Conservation (phyloP, 2,113 vertebrate species). For the Grantiella picta region DNA sequence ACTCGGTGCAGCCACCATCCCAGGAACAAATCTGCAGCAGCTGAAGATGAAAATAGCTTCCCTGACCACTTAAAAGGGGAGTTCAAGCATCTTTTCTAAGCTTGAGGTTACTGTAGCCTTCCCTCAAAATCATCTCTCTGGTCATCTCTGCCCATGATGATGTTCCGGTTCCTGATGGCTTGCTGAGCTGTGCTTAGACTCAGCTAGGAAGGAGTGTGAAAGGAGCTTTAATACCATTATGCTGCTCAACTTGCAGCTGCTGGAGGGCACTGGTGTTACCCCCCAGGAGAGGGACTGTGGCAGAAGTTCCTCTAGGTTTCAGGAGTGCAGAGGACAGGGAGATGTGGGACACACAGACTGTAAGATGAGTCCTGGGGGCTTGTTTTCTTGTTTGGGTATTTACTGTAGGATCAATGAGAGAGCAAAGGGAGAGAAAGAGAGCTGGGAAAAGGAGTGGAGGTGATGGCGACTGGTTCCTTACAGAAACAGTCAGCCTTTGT, state of each 20-base stretch:
- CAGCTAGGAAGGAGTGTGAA: not conserved
- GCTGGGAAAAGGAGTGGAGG: not conserved
- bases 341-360: not conserved
- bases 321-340: not conserved
- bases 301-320: not conserved
- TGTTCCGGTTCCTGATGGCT: not conserved
- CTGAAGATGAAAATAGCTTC: constrained; percentile 61
- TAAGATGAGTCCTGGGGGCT: not conserved
- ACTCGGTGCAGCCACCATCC: constrained; percentile 32
- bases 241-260: not conserved
- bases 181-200: not conserved
- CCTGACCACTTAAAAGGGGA: constrained; percentile 1
- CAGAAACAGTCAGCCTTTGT: not conserved
- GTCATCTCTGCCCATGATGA: not conserved
- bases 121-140: not conserved
- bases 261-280: not conserved
- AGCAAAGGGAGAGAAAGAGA: not conserved
- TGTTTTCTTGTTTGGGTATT: not conserved
- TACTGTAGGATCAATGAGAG: not conserved
- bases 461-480: not conserved
- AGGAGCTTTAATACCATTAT: not conserved
- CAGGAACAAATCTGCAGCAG: constrained; percentile 46
- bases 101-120: not conserved
- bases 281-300: not conserved
- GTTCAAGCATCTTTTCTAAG: constrained; percentile 31